Evolutionary conservation across 2,113 vertebrate genomes (phyloP).

Genomic region (Onychorhynchus coronatus): DNA sequence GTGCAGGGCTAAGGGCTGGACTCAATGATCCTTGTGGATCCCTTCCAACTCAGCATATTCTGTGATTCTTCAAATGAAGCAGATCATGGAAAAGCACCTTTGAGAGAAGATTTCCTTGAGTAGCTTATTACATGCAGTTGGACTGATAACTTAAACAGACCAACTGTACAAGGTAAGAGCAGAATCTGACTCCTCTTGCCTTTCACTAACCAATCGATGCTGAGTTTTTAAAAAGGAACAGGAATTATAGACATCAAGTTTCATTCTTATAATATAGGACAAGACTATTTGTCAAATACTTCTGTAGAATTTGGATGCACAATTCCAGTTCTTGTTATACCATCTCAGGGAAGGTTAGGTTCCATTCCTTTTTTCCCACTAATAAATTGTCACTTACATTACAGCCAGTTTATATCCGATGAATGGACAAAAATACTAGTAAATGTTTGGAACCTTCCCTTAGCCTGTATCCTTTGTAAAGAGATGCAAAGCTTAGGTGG

Average conservation of each 20-base stretch:
- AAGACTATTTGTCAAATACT: background rate
- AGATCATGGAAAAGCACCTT: background rate
- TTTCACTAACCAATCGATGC: background rate
- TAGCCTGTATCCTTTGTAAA: background rate
- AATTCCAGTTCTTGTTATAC: background rate
- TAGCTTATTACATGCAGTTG: background rate
- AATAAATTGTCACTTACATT: background rate
- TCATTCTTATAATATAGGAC: background rate
- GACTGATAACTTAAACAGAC: background rate
- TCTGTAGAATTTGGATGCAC: background rate
- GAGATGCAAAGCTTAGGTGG: background rate
- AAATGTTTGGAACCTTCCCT: background rate
- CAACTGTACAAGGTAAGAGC: background rate
- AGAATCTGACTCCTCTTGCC: background rate
- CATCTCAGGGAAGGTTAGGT: background rate
- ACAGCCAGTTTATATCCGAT: background rate
- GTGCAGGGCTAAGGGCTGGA: background rate
- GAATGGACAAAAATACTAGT: background rate
- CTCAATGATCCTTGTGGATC: background rate
- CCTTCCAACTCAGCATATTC: background rate
- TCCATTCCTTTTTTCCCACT: background rate
- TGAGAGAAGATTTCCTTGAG: background rate
- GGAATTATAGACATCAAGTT: background rate
- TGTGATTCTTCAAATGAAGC: background rate
- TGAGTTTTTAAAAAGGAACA: background rate